Percentiles rank a stretch among this genome's conserved stretches.
These are phyloP conservation scores for Euthynnus affinis DNA, from an alignment of 2,797 vertebrate genomes.

Conservation along the genomic window DNA sequence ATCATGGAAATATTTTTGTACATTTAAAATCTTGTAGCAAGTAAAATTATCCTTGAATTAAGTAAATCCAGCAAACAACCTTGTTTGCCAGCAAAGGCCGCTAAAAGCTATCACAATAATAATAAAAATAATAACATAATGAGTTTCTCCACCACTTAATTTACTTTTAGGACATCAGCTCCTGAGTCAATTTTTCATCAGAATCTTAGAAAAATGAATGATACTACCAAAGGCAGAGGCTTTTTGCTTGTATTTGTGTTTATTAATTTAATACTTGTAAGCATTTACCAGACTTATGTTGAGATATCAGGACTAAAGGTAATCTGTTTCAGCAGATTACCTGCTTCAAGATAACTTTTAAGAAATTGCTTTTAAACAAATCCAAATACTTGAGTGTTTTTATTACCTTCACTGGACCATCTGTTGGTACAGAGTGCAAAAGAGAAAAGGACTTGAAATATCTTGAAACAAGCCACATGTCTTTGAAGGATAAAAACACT, in stretches of 20 bases:
- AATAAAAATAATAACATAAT: too few species aligned
- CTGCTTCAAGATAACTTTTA: neutral
- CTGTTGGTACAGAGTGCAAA: conserved; percentile 14
- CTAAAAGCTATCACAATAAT: too few species aligned
- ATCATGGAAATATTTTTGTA: too few species aligned
- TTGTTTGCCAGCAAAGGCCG: too few species aligned
- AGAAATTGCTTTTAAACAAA: conserved; percentile 8
- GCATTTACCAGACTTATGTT: neutral
- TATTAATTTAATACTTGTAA: too few species aligned
- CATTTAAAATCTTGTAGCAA: too few species aligned
- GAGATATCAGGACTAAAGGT: conserved; percentile 1
- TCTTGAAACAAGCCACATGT: conserved; percentile 32
- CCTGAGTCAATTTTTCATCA: too few species aligned
- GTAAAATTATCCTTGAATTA: too few species aligned
- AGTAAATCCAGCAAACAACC: too few species aligned
- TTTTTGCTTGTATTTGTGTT: too few species aligned
- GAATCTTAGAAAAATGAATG: too few species aligned
- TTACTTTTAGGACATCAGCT: neutral
- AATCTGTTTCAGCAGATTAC: conserved; percentile 25
- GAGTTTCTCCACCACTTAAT: neutral
- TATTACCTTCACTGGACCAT: neutral
- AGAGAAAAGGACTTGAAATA: conserved; percentile 31
- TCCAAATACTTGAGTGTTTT: conserved; percentile 17
- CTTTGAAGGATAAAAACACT: conserved; percentile 12
- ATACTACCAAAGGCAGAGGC: too few species aligned